Percentiles rank a stretch among this genome's conserved stretches.
Conservation (phyloP, 1,140 invertebrate species). For the Ridgeia piscesae region DNA sequence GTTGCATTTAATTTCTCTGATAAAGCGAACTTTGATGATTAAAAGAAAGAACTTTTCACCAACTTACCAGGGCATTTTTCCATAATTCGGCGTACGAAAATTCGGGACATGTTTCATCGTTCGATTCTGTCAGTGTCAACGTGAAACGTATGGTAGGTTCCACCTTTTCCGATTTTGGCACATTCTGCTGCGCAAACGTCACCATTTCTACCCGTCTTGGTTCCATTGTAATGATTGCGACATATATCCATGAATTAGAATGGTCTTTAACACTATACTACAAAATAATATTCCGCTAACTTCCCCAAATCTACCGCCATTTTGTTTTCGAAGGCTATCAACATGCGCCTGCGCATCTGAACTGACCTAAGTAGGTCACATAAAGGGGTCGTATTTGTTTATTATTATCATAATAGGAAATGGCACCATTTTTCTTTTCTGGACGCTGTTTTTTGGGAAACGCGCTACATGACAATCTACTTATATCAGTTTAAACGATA, state of each 20-base stretch:
- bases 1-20: not conserved
- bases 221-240: conserved; percentile 57
- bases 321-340: conserved; percentile 26
- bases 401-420: not conserved
- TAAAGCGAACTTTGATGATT: not conserved
- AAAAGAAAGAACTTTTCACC: conserved; percentile 26
- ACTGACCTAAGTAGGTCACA: not conserved
- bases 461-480: not conserved
- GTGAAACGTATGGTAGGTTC: conserved; percentile 63
- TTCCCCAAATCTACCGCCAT: conserved; percentile 33
- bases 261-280: conserved; percentile 5
- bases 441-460: not conserved
- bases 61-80: conserved; percentile 64
- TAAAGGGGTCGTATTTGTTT: not conserved
- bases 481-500: not conserved
- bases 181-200: conserved; percentile 44
- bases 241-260: conserved; percentile 20
- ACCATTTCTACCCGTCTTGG: conserved; percentile 59
- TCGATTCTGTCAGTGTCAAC: conserved; percentile 66
- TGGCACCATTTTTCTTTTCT: not conserved
- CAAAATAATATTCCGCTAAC: conserved; percentile 1
- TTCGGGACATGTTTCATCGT: conserved; percentile 67
- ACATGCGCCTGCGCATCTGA: conserved; percentile 3
- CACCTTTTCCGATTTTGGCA: conserved; percentile 57
- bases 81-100: conserved; percentile 67